A percentile compares a stretch with the other conserved stretches of the same genome.
Conservation (phyloP, 2,888 invertebrate genomes). For the Stenodema calcarata region DNA sequence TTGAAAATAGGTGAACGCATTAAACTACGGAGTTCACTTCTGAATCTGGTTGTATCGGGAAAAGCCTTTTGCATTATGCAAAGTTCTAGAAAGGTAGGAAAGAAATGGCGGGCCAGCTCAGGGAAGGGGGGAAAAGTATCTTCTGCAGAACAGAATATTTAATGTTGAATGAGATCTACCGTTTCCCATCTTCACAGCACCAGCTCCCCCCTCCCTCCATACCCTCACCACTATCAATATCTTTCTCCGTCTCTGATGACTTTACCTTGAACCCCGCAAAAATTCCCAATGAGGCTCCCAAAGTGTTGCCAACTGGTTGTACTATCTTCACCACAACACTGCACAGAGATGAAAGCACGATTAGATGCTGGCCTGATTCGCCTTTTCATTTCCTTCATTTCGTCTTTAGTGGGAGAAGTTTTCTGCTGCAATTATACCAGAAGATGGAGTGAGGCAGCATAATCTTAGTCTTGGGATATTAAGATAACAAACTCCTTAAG, state of each 20-base stretch:
- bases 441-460: neutral
- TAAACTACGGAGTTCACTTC: neutral
- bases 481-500: neutral
- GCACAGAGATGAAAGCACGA: neutral
- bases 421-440: neutral
- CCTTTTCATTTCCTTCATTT: neutral
- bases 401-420: neutral
- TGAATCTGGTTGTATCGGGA: neutral
- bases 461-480: neutral
- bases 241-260: neutral
- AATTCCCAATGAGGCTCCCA: neutral
- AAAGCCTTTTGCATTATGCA: neutral
- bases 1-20: neutral
- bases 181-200: neutral
- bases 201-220: too few species aligned
- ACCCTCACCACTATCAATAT: neutral
- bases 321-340: neutral
- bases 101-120: neutral
- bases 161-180: neutral
- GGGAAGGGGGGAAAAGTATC: neutral
- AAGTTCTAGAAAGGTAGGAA: neutral
- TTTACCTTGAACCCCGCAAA: neutral
- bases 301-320: neutral
- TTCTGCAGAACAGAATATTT: neutral
- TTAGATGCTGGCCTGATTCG: neutral